These are phyloP conservation scores for Siphamia tubifer DNA, from an alignment of 2,113 vertebrate species.

Conservation along the genomic window DNA sequence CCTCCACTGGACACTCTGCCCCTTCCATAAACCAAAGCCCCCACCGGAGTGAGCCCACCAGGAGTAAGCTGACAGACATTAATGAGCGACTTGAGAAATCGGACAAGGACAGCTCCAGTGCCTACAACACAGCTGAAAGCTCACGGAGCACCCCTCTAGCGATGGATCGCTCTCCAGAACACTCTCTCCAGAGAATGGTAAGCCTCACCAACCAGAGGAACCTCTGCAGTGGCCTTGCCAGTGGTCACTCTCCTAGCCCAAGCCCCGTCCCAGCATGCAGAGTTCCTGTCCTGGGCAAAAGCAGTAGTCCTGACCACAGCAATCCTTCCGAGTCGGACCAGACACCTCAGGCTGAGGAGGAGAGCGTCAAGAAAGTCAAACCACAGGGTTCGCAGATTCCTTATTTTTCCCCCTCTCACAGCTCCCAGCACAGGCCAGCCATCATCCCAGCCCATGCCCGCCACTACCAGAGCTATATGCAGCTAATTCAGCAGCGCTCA, in stretches of 20 bases:
- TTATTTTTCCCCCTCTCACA: slow-evolving; percentile 90
- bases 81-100: slow-evolving; percentile 91
- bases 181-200: slow-evolving; percentile 90
- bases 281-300: slow-evolving; percentile 71
- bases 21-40: slow-evolving; percentile 78
- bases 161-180: slow-evolving; percentile 89
- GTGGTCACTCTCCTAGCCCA: slow-evolving; percentile 48
- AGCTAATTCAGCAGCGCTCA: slow-evolving; percentile 93
- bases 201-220: slow-evolving; percentile 93
- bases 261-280: slow-evolving; percentile 68
- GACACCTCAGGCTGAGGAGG: slow-evolving; percentile 72
- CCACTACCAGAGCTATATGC: slow-evolving; percentile 98
- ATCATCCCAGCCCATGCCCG: slow-evolving; percentile 90
- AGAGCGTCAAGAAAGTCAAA: slow-evolving; percentile 67
- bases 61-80: slow-evolving; percentile 85
- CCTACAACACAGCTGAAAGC: slow-evolving; percentile 96
- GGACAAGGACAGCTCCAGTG: slow-evolving; percentile 97
- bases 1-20: slow-evolving; percentile 51
- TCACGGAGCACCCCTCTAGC: slow-evolving; percentile 91
- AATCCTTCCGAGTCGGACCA: slow-evolving; percentile 71
- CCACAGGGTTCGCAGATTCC: slow-evolving; percentile 72
- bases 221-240: slow-evolving; percentile 78
- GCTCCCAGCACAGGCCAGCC: slow-evolving; percentile 84
- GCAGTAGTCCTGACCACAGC: slow-evolving; percentile 79
- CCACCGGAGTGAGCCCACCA: slow-evolving; percentile 74